Conservation (phyloP, 2,797 vertebrate species). For the Pempheris klunzingeri region DNA sequence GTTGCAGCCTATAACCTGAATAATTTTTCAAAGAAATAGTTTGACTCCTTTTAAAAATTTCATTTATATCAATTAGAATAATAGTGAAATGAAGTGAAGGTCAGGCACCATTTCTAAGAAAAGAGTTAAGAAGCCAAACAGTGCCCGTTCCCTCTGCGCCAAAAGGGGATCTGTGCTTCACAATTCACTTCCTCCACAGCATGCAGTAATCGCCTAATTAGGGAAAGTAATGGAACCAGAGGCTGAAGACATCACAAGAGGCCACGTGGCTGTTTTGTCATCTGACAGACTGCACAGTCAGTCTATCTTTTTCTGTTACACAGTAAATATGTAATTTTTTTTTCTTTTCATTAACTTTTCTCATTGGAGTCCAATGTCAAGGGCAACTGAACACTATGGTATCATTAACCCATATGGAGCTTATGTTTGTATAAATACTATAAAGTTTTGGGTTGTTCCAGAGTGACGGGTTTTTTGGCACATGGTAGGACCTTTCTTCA, state of each 20-base stretch:
- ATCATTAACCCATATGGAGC: constrained; percentile 1
- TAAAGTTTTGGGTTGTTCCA: neutral
- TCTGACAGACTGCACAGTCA: constrained; percentile 9
- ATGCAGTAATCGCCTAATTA: constrained; percentile 66
- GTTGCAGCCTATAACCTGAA: neutral
- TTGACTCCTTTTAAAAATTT: no score
- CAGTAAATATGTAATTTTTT: neutral
- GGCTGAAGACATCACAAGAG: constrained; percentile 40
- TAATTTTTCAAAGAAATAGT: neutral
- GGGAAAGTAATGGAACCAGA: constrained; percentile 58
- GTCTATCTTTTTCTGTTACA: neutral
- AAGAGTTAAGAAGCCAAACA: constrained; percentile 12
- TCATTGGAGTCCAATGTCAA: constrained; percentile 6
- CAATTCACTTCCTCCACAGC: constrained; percentile 58
- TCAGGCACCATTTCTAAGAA: constrained; percentile 6
- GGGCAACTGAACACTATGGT: neutral
- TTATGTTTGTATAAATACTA: constrained; percentile 7
- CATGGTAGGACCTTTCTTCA: neutral
- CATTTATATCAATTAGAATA: neutral
- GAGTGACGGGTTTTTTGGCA: neutral
- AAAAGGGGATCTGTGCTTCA: constrained; percentile 56
- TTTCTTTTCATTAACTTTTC: no score
- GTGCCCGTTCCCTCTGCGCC: constrained; percentile 28
- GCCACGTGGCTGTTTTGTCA: constrained; percentile 40
- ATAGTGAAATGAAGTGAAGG: neutral